phyloP scores from a whole-genome alignment of 2,797 vertebrate species.

The Paedocypris micromegethes region DNA sequence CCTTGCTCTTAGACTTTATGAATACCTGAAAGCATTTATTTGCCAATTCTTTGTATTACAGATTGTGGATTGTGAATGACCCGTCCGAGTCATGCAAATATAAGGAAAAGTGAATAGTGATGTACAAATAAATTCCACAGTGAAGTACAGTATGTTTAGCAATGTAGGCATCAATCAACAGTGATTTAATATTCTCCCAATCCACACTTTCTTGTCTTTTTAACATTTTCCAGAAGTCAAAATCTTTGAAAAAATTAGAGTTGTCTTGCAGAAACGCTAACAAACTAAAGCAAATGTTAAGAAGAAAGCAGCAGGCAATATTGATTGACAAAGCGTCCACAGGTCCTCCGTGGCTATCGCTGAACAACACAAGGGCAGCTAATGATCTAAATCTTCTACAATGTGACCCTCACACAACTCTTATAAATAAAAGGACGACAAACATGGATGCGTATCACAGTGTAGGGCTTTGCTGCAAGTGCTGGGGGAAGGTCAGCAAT shows the following conservation, averaged over 20 bases:
- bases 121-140: too few species aligned
- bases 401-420: slow-evolving; percentile 64
- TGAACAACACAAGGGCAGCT: slow-evolving; percentile 64
- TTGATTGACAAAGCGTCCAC: slow-evolving; percentile 61
- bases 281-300: slow-evolving; percentile 22
- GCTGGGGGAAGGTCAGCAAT: slow-evolving; percentile 37
- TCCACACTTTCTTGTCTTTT: too few species aligned
- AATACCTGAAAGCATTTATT: slow-evolving; percentile 32
- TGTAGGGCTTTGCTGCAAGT: not conserved
- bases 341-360: slow-evolving; percentile 64
- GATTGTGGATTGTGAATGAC: slow-evolving; percentile 29
- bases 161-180: too few species aligned
- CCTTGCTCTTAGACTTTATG: slow-evolving; percentile 8
- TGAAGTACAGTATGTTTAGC: not conserved
- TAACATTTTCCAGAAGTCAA: too few species aligned
- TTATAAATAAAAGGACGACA: slow-evolving; percentile 36
- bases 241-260: too few species aligned
- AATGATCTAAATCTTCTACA: slow-evolving; percentile 70
- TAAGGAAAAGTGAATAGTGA: not conserved
- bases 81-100: slow-evolving; percentile 15
- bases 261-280: not conserved
- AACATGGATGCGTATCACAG: slow-evolving; percentile 41
- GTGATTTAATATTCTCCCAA: too few species aligned
- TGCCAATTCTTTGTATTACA: slow-evolving; percentile 37
- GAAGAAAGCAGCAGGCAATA: slow-evolving; percentile 50